Evolutionary conservation across 2,797 vertebrate genomes (phyloP).

Genomic region (Bufotes viridis): DNA sequence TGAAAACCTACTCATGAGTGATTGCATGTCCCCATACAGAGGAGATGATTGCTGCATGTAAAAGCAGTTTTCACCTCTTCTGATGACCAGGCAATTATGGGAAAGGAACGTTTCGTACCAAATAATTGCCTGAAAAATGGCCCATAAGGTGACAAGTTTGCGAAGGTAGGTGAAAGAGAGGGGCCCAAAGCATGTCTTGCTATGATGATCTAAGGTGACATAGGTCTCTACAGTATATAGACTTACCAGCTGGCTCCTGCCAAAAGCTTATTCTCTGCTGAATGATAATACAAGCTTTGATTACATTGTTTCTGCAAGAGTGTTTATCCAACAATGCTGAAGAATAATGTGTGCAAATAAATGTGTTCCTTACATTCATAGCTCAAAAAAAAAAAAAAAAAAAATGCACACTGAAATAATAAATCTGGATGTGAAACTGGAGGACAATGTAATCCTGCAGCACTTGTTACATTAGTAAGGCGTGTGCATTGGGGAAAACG

Average conservation of each 20-base stretch:
- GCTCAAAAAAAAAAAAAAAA: conserved; percentile 18
- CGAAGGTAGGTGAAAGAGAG: too few species aligned
- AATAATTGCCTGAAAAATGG: too few species aligned
- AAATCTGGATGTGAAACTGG: conserved; percentile 4
- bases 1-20: too few species aligned
- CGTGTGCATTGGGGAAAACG: conserved; percentile 16
- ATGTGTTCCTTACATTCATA: conserved; percentile 22
- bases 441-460: conserved; percentile 11
- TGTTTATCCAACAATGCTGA: conserved; percentile 33
- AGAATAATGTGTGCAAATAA: conserved; percentile 41
- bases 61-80: too few species aligned
- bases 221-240: neutral
- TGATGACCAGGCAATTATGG: too few species aligned
- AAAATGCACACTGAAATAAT: conserved; percentile 16
- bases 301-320: conserved; percentile 42
- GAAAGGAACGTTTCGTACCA: too few species aligned
- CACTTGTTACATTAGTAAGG: conserved; percentile 20
- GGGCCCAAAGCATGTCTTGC: neutral
- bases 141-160: too few species aligned
- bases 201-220: neutral
- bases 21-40: too few species aligned
- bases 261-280: neutral
- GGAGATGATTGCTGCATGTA: too few species aligned
- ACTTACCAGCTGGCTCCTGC: neutral
- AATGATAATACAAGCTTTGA: conserved; percentile 48